Evolutionary conservation across 2,797 vertebrate genomes (phyloP), one percentile per base, ranked within the genome.

Genomic region (Poeciliopsis presidionis): DNA sequence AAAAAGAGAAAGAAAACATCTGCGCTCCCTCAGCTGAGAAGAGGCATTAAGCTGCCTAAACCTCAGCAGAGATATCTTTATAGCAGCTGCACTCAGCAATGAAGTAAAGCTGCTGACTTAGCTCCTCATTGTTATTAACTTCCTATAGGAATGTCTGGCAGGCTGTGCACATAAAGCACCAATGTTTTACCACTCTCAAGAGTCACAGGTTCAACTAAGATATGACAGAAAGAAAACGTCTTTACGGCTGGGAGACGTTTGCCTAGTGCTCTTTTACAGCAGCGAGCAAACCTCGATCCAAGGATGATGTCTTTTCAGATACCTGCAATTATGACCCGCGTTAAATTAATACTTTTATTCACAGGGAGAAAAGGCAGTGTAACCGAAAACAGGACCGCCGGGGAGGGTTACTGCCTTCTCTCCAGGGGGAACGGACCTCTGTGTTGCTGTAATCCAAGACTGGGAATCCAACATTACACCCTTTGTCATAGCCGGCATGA

Each of bases 401-500:
- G 70, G 73, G 84, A 82, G 87, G 81, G 83, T 82, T 81, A 77
- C 83, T 71, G 77, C 84, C 88, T 89, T 84, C 88, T 92, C 91
- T 92, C 88, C 77, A 59, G 84, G 88, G 94, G 86, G 82, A 92
- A 84, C 74, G 9, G 81, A 85, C 87, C 88, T 90, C 89, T 89
- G 87, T 93, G 90, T 90, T 92, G 83, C 85, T 94, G 95, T 95
- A 95, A 96, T 91, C 86, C 80, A 89, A 96, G 85, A 89, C 90
- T 72, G n/a, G 81, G 86, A 83, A 81, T 65, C 83, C 59, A 77
- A 94, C 95, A 91, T 95, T 90, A 91, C 91, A 87, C 90, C 89
- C 92, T 95, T 96, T 96, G 95, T 96, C 90, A 93, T 84, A 89
- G 86, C 82, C 87, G 80, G 82, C 88, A 88, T 91, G 92, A 95